These are phyloP conservation scores for Odontesthes bonariensis DNA, from an alignment of 2,113 vertebrate genomes.

Conservation along the genomic window DNA sequence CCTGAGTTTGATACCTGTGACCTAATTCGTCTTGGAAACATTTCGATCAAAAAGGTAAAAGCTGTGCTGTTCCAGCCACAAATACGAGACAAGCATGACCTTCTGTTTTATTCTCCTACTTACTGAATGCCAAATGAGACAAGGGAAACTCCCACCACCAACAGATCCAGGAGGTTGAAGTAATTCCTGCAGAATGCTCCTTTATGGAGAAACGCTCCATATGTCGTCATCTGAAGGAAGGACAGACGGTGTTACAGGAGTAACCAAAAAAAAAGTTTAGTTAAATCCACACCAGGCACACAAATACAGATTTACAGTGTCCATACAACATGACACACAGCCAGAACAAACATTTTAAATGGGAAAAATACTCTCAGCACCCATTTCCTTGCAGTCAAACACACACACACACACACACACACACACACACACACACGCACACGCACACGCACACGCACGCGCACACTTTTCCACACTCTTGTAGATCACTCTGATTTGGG, in stretches of 20 bases:
- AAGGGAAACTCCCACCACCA: slow-evolving; percentile 98
- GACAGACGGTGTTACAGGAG: slow-evolving; percentile 40
- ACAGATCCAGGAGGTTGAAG: slow-evolving; percentile 97
- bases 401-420: slow-evolving; percentile 50
- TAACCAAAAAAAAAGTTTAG: slow-evolving; percentile 1
- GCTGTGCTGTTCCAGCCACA: background rate
- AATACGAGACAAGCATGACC: background rate
- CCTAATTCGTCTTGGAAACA: background rate
- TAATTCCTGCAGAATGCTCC: slow-evolving; percentile 99
- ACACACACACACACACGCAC: too few species aligned
- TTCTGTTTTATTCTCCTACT: slow-evolving; percentile 76
- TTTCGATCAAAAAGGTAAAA: background rate
- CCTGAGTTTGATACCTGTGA: background rate
- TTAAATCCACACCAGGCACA: background rate
- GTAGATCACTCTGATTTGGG: slow-evolving; percentile 78
- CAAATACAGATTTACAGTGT: background rate
- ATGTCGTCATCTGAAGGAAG: slow-evolving; percentile 92
- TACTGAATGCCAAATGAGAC: slow-evolving; percentile 99
- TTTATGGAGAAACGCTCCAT: slow-evolving; percentile 98
- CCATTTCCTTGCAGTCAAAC: slow-evolving; percentile 36
- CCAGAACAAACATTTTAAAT: slow-evolving; percentile 16
- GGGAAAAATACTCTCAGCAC: slow-evolving; percentile 29
- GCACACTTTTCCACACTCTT: slow-evolving; percentile 70
- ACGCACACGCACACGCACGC: too few species aligned
- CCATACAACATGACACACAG: slow-evolving; percentile 30